phyloP scores from a whole-genome alignment of 2,797 vertebrate genomes.

The Gymnoscopelus braueri region DNA sequence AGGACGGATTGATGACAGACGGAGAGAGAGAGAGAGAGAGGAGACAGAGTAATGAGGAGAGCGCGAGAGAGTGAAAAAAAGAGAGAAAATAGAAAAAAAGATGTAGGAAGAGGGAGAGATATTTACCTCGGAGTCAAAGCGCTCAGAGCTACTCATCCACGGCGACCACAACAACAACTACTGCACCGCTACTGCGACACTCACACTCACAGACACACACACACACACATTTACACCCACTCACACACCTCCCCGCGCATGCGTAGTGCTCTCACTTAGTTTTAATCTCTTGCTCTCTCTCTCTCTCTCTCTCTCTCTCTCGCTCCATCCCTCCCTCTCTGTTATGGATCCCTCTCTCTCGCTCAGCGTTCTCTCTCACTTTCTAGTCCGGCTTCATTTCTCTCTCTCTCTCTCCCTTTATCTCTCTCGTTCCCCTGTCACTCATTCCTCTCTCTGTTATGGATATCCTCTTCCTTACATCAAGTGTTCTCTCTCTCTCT shows the following conservation, averaged over 20 bases:
- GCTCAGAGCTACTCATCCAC: slow-evolving; percentile 51
- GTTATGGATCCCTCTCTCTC: slow-evolving; percentile 45
- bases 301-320: slow-evolving; percentile 40
- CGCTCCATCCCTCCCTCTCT: slow-evolving; percentile 48
- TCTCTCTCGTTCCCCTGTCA: slow-evolving; percentile 43
- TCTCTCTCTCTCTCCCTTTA: slow-evolving; percentile 37
- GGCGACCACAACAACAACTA: slow-evolving; percentile 46
- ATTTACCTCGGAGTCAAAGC: slow-evolving; percentile 70
- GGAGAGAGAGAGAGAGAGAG: slow-evolving; percentile 20
- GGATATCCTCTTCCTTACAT: background rate
- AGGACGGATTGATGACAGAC: slow-evolving; percentile 14
- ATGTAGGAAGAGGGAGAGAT: slow-evolving; percentile 7
- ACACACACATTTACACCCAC: slow-evolving; percentile 46
- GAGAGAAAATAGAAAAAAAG: slow-evolving; percentile 14
- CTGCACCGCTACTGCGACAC: slow-evolving; percentile 82
- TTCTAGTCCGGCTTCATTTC: slow-evolving; percentile 29
- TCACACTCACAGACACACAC: slow-evolving; percentile 78
- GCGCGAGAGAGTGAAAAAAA: slow-evolving; percentile 1
- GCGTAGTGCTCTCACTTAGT: slow-evolving; percentile 53
- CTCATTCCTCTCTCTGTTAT: slow-evolving; percentile 20
- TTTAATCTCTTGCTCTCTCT: slow-evolving; percentile 45
- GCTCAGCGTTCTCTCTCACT: slow-evolving; percentile 45
- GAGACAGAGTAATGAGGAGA: background rate
- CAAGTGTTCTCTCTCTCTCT: background rate
- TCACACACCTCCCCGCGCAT: slow-evolving; percentile 71